Conservation (phyloP, 2,888 invertebrate species). For the Crocallis elinguaria region DNA sequence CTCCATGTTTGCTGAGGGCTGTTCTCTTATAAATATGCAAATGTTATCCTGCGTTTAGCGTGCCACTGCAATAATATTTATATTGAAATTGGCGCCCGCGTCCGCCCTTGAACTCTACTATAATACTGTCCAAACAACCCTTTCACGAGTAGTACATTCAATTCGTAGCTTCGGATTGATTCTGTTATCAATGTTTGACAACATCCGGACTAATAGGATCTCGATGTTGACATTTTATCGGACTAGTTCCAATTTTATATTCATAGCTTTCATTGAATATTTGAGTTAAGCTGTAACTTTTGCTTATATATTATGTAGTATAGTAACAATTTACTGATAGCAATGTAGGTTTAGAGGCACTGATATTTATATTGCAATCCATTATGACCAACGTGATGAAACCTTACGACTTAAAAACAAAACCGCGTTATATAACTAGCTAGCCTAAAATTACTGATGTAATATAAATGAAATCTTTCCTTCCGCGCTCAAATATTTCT, state of each 20-base stretch:
- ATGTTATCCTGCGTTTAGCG: conserved; percentile 78
- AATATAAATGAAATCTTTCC: too few species aligned
- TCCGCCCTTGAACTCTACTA: conserved; percentile 75
- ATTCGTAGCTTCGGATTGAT: conserved; percentile 50
- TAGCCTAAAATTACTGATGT: too few species aligned
- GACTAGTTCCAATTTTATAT: conserved; percentile 1
- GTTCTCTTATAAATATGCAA: conserved; percentile 82
- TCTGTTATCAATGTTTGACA: conserved; percentile 61
- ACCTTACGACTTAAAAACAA: too few species aligned
- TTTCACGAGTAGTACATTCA: conserved; percentile 50
- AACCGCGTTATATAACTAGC: too few species aligned
- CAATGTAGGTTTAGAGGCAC: too few species aligned
- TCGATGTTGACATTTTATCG: conserved; percentile 42
- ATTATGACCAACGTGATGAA: too few species aligned
- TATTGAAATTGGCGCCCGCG: conserved; percentile 71
- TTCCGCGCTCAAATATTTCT: too few species aligned
- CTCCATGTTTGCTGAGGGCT: conserved; percentile 77
- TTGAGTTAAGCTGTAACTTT: not conserved
- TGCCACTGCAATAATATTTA: conserved; percentile 79
- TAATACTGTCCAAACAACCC: conserved; percentile 73
- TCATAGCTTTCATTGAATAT: not conserved
- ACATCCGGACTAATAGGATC: conserved; percentile 49
- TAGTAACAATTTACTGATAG: not conserved
- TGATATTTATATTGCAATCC: too few species aligned
- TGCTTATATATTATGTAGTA: not conserved